Evolutionary conservation across 2,113 vertebrate genomes (phyloP).

Genomic region (Heterocephalus glaber): DNA sequence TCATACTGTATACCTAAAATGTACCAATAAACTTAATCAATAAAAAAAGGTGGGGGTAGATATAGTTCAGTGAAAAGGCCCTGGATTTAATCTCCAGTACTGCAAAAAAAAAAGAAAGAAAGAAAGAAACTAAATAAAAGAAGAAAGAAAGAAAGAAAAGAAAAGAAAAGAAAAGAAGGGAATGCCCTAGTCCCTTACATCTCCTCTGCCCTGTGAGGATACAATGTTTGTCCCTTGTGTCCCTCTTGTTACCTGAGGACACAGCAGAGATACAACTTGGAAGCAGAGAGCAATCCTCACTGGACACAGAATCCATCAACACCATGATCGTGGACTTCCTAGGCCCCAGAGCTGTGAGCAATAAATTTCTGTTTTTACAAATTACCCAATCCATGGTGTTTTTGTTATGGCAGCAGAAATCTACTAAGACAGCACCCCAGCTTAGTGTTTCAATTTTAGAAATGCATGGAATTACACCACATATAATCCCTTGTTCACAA

Average conservation of each 20-base stretch:
- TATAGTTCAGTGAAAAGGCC: too few relatives aligned
- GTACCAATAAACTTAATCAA: too few relatives aligned
- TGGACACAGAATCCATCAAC: not conserved
- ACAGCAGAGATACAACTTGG: not conserved
- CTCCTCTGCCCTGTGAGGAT: not conserved
- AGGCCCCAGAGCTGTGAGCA: not conserved
- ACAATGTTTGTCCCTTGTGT: not conserved
- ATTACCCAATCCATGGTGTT: not conserved
- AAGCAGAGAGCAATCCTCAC: not conserved
- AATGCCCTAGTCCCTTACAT: not conserved
- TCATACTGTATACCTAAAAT: too few relatives aligned
- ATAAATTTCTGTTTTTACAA: not conserved
- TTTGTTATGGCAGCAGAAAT: not conserved
- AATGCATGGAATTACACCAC: not conserved
- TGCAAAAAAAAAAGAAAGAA: too few relatives aligned
- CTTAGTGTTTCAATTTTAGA: not conserved
- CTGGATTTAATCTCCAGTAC: not conserved
- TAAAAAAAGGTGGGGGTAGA: too few relatives aligned
- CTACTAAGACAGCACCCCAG: not conserved
- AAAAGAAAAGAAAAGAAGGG: not conserved
- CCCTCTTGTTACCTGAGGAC: not conserved
- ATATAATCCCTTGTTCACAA: not conserved
- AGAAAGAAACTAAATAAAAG: too few relatives aligned
- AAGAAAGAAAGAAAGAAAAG: too few relatives aligned
- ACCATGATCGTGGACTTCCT: too few relatives aligned